Conservation (phyloP, 64 coral and sea anemone genomes). For the Stylophora pistillata region DNA sequence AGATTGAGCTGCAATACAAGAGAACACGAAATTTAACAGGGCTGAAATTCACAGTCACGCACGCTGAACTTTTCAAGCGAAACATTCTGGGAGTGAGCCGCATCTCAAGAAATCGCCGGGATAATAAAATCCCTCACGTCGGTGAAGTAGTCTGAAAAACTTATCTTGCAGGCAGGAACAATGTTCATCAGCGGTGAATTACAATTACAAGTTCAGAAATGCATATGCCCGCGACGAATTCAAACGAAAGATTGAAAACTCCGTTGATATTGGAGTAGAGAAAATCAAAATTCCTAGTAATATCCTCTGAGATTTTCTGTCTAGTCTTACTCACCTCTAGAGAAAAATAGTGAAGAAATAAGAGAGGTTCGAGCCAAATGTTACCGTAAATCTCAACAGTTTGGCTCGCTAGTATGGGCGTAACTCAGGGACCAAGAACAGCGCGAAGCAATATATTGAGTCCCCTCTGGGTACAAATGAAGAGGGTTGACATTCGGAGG, state of each 20-base stretch:
- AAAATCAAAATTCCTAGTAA: neutral
- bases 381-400: neutral
- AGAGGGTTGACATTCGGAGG: neutral
- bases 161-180: slow-evolving; percentile 1
- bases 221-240: neutral
- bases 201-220: slow-evolving; percentile 6
- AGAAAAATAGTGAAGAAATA: neutral
- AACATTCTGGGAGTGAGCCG: neutral
- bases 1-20: neutral
- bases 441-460: slow-evolving; percentile 17
- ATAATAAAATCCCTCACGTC: neutral
- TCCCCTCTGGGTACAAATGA: neutral
- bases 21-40: neutral
- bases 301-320: neutral
- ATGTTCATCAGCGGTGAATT: slow-evolving; percentile 12
- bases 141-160: neutral
- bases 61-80: neutral
- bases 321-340: slow-evolving; percentile 9
- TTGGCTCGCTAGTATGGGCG: slow-evolving; percentile 12
- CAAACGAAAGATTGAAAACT: neutral
- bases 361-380: neutral
- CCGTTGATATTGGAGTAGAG: neutral
- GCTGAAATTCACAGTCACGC: slow-evolving; percentile 1
- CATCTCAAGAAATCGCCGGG: neutral
- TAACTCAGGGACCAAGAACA: neutral